These are phyloP conservation scores for Cossypha niveicapilla DNA, from an alignment of 2,797 vertebrate species.

Conservation along the genomic window DNA sequence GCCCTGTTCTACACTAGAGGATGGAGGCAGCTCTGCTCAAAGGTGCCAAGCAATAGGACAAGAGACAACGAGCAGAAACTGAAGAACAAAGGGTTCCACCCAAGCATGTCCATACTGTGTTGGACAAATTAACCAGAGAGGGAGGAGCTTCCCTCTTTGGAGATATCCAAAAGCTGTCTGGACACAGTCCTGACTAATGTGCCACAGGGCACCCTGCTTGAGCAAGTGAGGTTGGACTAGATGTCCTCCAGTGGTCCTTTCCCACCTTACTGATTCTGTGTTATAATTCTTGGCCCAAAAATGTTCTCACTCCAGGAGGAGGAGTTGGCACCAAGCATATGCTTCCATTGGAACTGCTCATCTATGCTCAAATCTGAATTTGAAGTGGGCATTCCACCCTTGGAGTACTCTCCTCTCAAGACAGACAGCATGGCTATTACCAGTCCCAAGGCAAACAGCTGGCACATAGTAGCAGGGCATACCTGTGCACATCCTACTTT, in stretches of 20 bases:
- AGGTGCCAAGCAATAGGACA: not conserved
- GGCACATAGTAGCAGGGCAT: not conserved
- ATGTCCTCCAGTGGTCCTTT: not conserved
- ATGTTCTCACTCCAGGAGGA: not conserved
- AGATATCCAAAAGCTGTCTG: not conserved
- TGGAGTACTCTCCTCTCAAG: not conserved
- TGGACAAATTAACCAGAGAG: not conserved
- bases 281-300: not conserved
- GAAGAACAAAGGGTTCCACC: not conserved
- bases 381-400: not conserved
- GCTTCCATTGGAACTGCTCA: not conserved
- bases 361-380: not conserved
- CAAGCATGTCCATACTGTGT: not conserved
- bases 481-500: not conserved
- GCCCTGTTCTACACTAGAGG: not conserved
- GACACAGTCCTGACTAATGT: not conserved
- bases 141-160: not conserved
- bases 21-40: not conserved
- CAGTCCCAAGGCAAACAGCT: not conserved
- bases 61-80: not conserved
- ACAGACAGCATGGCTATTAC: not conserved
- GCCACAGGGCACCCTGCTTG: not conserved
- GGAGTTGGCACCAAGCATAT: not conserved
- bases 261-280: not conserved
- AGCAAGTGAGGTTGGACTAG: not conserved